Conservation (phyloP, 64 coral and sea anemone genomes). For the Montipora sp. region DNA sequence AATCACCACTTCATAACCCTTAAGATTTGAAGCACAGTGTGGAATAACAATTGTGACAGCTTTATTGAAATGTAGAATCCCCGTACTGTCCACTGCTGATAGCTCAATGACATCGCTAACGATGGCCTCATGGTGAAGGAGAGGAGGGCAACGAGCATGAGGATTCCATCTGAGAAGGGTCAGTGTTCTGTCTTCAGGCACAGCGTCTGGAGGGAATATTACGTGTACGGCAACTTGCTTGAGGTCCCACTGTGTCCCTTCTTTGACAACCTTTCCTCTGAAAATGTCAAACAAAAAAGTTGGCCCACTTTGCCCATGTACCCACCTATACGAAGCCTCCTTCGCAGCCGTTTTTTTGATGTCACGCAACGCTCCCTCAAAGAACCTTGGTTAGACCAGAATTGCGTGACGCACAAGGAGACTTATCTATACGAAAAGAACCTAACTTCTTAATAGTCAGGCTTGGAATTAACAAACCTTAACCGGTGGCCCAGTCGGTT, state of each 20-base stretch:
- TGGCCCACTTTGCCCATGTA: no score
- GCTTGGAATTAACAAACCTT: no score
- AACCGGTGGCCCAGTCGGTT: no score
- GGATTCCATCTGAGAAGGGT: not conserved
- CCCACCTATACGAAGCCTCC: no score
- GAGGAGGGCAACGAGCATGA: not conserved
- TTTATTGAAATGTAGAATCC: not conserved
- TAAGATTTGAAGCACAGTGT: not conserved
- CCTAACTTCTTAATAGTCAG: no score
- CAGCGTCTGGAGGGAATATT: conserved; percentile 5
- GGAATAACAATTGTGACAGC: not conserved
- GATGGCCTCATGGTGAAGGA: not conserved
- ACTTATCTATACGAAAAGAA: no score
- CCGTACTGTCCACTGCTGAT: not conserved
- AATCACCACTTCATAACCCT: conserved; percentile 13
- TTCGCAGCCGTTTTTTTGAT: no score
- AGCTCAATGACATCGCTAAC: conserved; percentile 4
- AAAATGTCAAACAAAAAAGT: not conserved
- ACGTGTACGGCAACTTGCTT: not conserved
- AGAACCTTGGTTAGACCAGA: no score
- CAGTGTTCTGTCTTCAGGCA: not conserved
- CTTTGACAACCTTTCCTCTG: not conserved
- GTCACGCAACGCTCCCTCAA: no score
- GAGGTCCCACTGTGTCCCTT: not conserved
- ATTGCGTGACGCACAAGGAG: no score